These are phyloP conservation scores for Bruchidius siliquastri DNA, from an alignment of 2,888 invertebrate species.

Conservation along the genomic window DNA sequence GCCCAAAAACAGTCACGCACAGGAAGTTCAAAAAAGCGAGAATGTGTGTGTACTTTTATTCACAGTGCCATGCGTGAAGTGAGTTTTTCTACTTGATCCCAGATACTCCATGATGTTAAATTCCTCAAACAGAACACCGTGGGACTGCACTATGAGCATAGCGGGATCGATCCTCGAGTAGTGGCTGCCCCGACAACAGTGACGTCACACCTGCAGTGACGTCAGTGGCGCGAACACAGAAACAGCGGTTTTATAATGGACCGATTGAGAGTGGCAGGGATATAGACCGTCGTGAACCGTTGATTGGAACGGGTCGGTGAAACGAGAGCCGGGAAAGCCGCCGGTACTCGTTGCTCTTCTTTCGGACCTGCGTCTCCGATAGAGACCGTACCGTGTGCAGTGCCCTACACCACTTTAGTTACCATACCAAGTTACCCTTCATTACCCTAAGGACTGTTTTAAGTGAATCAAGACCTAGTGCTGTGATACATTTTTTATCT, in stretches of 20 bases:
- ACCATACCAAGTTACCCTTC: background rate
- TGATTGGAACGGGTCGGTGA: slow-evolving; percentile 35
- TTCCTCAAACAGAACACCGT: background rate
- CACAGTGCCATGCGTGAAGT: too few species aligned
- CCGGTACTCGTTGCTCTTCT: background rate
- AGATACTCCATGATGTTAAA: background rate
- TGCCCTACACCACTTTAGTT: background rate
- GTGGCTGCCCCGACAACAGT: background rate
- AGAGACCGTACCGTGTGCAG: background rate
- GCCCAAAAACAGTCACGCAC: too few species aligned
- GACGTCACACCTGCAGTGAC: slow-evolving; percentile 28
- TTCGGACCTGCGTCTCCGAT: background rate
- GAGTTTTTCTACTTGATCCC: too few species aligned
- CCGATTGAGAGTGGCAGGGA: slow-evolving; percentile 44
- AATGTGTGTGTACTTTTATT: too few species aligned
- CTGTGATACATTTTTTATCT: background rate
- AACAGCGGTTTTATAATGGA: slow-evolving; percentile 44
- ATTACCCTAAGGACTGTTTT: background rate
- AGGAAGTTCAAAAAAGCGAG: too few species aligned
- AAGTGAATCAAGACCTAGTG: background rate
- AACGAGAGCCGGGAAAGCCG: slow-evolving; percentile 5
- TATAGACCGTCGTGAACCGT: slow-evolving; percentile 41
- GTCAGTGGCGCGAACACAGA: slow-evolving; percentile 38
- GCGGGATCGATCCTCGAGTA: background rate
- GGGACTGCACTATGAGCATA: background rate